phyloP scores from a whole-genome alignment of 2,113 vertebrate genomes.

The Tiliqua scincoides region DNA sequence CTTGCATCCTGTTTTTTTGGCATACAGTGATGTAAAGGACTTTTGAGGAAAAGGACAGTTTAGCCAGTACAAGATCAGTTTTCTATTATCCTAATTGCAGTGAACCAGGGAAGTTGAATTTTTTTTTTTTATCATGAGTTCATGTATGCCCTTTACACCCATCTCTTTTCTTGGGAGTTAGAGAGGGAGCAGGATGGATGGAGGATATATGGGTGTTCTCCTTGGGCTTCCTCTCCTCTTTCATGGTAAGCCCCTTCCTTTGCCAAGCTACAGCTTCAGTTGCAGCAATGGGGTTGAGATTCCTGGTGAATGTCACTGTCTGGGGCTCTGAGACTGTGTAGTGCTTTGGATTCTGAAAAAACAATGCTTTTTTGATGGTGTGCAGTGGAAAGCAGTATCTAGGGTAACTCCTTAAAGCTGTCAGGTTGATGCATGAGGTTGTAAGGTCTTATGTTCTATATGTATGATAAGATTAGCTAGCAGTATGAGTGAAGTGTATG shows the following conservation, averaged over 20 bases:
- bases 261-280: background rate
- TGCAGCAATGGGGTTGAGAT: background rate
- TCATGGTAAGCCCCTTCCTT: background rate
- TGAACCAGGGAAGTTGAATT: too few relatives aligned
- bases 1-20: background rate
- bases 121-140: background rate
- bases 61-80: background rate
- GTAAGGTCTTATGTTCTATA: background rate
- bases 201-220: background rate
- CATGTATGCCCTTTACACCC: background rate
- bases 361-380: background rate
- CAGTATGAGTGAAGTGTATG: background rate
- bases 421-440: background rate
- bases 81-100: background rate
- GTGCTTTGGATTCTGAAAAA: background rate
- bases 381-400: background rate
- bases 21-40: too few relatives aligned
- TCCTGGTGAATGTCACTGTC: too few relatives aligned
- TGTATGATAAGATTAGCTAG: background rate
- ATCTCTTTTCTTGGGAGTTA: background rate
- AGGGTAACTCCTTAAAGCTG: background rate
- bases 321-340: background rate
- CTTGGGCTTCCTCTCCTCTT: background rate
- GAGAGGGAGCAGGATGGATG: too few relatives aligned
- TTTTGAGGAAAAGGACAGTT: background rate